Base-by-base conservation (phyloP, 2,888 invertebrate genomes). In the Ennomos fuscantarius region DNA sequence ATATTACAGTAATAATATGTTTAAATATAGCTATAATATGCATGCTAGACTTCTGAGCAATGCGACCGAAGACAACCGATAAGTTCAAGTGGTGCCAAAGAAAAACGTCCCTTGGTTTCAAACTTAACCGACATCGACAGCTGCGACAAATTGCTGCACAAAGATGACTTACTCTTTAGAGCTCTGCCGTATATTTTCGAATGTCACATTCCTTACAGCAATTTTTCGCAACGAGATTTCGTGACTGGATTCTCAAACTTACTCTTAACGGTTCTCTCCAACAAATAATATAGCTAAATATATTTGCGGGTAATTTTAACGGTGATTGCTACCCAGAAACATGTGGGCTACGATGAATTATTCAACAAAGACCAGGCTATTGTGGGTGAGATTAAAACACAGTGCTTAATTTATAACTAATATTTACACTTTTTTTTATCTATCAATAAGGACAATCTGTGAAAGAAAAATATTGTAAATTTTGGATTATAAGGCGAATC, bases 281-380 rank as follows among this genome's bases (percentile, higher is more conserved):
- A 49, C 48, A 55, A 57, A 64, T 46, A 59, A 65, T 55, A 39
- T 36, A 42, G 58, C 64, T 62, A 55, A 58, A 15, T 54, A 68
- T 63, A 57, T 59, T 49, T 50, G 52, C 53, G 45, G 33, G 49
- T 37, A 8, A 54, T 52, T 47, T 57, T 59, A 59, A 59, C 58
- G 49, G 58, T 59, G 13, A 33, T 34, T 32, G 24, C 12, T 31
- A 40, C 34, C n/a, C 34, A 36, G 9, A 34, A 43, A 15, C 56
- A 70, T 65, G 62, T 70, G 44, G 68, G 66, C 46, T 60, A 50
- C 55, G 53, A 64, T 80, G 73, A 74, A 78, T 78, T 60, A 80
- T 79, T 73, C 74, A 77, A 68, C 12, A 15, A 10, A 54, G 47
- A 43, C 37, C 13, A 13, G 13, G 48, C 49, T 34, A 44, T 31